These are phyloP conservation scores for Drosophila pruinosa DNA, from an alignment of 1,140 invertebrate genomes.

Conservation along the genomic window DNA sequence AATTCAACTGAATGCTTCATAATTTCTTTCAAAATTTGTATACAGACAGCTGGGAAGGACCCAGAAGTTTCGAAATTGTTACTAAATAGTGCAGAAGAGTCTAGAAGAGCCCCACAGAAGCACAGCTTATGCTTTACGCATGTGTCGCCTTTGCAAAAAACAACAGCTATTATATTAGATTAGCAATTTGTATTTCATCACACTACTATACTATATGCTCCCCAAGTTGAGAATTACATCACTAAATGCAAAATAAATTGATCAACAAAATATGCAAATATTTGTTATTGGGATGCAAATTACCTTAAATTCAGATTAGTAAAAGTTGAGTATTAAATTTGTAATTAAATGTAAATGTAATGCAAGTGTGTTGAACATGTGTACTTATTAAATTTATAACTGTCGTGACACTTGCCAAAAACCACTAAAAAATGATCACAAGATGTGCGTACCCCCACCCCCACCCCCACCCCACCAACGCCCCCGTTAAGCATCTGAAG, in stretches of 20 bases:
- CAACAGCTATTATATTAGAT: neutral
- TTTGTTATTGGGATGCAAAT: too few relatives aligned
- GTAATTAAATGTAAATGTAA: neutral
- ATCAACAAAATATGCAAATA: too few relatives aligned
- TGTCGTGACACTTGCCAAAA: constrained; percentile 9
- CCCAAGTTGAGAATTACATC: too few relatives aligned
- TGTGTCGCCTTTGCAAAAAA: neutral
- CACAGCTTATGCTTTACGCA: neutral
- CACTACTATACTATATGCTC: neutral
- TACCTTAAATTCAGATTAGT: neutral
- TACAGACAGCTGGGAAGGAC: too few relatives aligned
- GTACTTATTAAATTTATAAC: neutral
- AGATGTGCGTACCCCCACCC: constrained; percentile 10
- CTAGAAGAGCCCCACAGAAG: neutral
- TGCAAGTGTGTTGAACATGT: neutral
- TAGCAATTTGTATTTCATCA: constrained; percentile 9
- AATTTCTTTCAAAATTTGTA: neutral
- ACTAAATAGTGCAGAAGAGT: neutral
- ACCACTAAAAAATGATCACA: constrained; percentile 23
- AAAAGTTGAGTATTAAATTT: neutral
- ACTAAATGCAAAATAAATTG: neutral
- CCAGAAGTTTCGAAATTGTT: neutral
- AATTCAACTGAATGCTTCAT: neutral
- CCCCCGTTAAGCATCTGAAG: constrained; percentile 1
- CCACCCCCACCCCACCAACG: neutral